phyloP scores from a whole-genome alignment of 30 jellyfish, hydroid and myxozoan genomes.

The Hydractinia echinata region DNA sequence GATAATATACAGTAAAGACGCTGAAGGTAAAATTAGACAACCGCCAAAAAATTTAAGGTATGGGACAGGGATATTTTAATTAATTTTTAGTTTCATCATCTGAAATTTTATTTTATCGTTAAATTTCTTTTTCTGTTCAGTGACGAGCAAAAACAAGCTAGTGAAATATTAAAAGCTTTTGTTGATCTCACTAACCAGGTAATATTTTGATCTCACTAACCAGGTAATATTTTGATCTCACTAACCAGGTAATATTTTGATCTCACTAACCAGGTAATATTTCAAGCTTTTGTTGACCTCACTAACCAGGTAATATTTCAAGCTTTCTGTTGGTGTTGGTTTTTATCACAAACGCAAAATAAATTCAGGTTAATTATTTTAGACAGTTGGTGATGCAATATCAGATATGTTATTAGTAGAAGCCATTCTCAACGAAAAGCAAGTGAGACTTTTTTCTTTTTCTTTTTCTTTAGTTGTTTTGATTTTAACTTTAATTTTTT shows the following conservation, averaged over 20 bases:
- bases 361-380: not conserved
- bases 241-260: constrained; percentile 61
- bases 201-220: constrained; percentile 32
- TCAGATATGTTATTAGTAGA: constrained; percentile 89
- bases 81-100: not conserved
- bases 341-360: not conserved
- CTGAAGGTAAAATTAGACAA: constrained; percentile 32
- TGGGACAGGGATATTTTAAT: not conserved
- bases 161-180: constrained; percentile 44
- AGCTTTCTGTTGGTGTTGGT: no score
- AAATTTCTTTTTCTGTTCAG: not conserved
- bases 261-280: no score
- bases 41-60: constrained; percentile 49
- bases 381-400: constrained; percentile 98
- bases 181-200: constrained; percentile 90
- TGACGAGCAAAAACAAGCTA: constrained; percentile 47
- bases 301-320: constrained; percentile 62
- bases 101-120: not conserved
- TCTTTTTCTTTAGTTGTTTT: not conserved
- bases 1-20: constrained; percentile 68
- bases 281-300: constrained; percentile 62
- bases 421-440: constrained; percentile 65
- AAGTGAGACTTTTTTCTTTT: constrained; percentile 33
- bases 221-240: constrained; percentile 71
- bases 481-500: not conserved